Conservation (phyloP, 2,113 vertebrate species). For the Coregonus clupeaformis region DNA sequence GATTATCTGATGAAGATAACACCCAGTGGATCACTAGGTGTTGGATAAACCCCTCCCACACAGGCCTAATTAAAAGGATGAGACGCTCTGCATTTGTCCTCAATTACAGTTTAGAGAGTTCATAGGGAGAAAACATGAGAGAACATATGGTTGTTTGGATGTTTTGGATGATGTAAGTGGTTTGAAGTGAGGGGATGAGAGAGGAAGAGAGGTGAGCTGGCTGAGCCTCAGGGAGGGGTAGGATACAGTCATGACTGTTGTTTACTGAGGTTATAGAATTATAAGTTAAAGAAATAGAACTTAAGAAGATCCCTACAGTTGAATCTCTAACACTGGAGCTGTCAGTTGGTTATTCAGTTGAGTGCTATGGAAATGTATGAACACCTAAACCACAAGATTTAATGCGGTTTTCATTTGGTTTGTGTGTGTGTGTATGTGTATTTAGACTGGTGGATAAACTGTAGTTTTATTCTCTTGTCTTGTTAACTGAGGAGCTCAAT, state of each 20-base stretch:
- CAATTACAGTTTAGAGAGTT: conserved; percentile 52
- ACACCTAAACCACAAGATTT: too few species aligned
- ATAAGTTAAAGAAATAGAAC: not conserved
- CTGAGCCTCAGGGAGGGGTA: conserved; percentile 22
- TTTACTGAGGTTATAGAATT: conserved; percentile 8
- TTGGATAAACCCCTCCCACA: conserved; percentile 45
- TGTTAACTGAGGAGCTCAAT: conserved; percentile 24
- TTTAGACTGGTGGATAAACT: not conserved
- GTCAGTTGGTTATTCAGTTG: too few species aligned
- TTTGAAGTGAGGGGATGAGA: conserved; percentile 33
- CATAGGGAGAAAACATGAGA: conserved; percentile 49
- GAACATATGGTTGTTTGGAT: conserved; percentile 43
- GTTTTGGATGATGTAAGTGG: conserved; percentile 27
- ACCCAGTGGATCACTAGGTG: conserved; percentile 57
- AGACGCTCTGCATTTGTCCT: conserved; percentile 63
- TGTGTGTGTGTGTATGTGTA: too few species aligned
- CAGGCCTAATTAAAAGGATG: conserved; percentile 62
- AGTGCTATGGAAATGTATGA: too few species aligned
- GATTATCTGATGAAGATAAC: conserved; percentile 54
- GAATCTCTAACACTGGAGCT: too few species aligned
- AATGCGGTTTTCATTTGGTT: too few species aligned
- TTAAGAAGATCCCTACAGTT: too few species aligned
- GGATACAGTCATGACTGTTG: conserved; percentile 14
- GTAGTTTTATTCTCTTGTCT: not conserved
- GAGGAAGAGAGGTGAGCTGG: not conserved